Base-by-base conservation (phyloP, 2,888 invertebrate species). In the Escarpia spicata region DNA sequence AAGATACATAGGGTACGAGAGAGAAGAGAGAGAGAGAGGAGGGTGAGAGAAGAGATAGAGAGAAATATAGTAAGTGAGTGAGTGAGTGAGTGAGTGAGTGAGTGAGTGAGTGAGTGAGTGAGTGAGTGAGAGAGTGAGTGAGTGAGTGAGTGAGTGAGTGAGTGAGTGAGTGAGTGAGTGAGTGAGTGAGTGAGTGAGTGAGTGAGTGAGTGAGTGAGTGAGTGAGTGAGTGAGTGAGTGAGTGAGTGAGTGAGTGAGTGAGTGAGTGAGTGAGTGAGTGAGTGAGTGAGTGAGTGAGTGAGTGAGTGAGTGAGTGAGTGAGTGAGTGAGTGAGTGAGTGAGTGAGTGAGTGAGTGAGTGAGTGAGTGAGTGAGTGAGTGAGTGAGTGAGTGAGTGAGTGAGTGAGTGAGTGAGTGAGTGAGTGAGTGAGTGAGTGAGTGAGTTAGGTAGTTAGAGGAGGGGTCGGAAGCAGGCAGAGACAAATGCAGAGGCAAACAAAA, bases 381-480 rank as follows among this genome's bases (percentile, higher is more conserved):
- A 75, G 93, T 90, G 90, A 92, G 93, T 93, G 93, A 93, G 93
- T 93, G 93, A 93, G 93, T 93, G 93, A 93, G 92, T 93, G 93
- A 93, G 93, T 93, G 93, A 92, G 93, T 93, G 92, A 92, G 92
- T 90, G 93, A 93, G 92, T 92, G 93, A 91, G 93, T 93, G 93
- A 93, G 93, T 92, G 93, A 93, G 93, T 92, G 92, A 92, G 92
- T 92, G 58, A 43, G 8, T 52, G 52, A 12, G 52, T 52, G 52
- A 12, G 52, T 52, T 9, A 12, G 52, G 9, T 2, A 2, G 9
- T 52, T 9, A 12, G 9, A 37, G 37, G 37, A 37, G 37, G 37
- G 37, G 37, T 37, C 37, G 37, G 37, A 37, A 37, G 37, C 37
- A 37, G 37, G 37, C 94, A 96, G 96, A 94, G 94, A 37, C 37